These are phyloP conservation scores for Corvus moneduloides DNA, from an alignment of 2,113 vertebrate species.

Conservation along the genomic window DNA sequence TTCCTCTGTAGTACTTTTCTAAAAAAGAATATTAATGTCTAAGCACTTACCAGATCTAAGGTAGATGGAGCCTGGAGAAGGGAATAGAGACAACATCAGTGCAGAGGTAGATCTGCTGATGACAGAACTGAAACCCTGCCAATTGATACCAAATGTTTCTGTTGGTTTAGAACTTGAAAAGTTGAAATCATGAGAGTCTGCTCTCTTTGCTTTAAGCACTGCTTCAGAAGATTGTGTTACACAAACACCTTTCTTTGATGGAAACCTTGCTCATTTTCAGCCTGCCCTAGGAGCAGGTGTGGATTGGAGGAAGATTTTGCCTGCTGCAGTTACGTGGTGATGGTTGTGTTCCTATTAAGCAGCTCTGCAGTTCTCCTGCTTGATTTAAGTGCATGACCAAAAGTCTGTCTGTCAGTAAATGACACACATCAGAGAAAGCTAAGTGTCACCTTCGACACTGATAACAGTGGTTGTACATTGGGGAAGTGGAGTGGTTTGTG, in stretches of 20 bases:
- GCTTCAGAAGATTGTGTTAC: not conserved
- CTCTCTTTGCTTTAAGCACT: not conserved
- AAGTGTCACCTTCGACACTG: not conserved
- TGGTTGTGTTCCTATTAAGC: not conserved
- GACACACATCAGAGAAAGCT: not conserved
- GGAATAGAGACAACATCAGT: not conserved
- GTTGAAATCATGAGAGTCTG: not conserved
- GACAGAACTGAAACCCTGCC: not conserved
- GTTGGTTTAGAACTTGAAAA: not conserved
- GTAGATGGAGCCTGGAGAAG: not conserved
- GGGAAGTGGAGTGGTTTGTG: not conserved
- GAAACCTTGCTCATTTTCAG: not conserved
- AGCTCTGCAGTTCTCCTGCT: not conserved
- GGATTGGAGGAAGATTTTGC: not conserved
- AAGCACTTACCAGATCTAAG: not conserved
- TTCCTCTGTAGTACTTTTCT: not conserved
- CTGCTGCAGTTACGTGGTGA: rapidly evolving
- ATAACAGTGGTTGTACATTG: not conserved
- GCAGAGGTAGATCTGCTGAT: not conserved
- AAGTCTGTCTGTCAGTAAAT: not conserved
- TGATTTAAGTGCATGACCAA: not conserved
- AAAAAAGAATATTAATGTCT: not conserved
- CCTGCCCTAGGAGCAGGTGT: not conserved
- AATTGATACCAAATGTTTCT: not conserved
- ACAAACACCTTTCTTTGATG: not conserved